Conservation (phyloP, 2,797 vertebrate genomes). For the Periophthalmus magnuspinnatus region DNA sequence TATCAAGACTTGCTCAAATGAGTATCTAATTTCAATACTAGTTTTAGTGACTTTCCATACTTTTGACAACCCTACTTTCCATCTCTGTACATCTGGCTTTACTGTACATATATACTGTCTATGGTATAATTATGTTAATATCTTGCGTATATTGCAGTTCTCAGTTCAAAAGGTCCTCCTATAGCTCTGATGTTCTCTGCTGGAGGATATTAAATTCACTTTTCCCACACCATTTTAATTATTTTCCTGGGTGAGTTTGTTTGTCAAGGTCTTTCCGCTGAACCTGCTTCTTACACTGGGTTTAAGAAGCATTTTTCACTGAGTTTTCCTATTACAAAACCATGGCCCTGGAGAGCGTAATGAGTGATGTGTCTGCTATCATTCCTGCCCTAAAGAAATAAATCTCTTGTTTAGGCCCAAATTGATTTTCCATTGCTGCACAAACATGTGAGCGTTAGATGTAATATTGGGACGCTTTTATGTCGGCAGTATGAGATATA, state of each 20-base stretch:
- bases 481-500: neutral
- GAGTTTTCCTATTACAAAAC: conserved; percentile 38
- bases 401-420: conserved; percentile 52
- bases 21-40: too few species aligned
- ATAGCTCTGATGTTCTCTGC: neutral
- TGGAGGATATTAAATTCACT: conserved; percentile 73
- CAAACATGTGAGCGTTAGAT: conserved; percentile 23
- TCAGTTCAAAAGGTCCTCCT: neutral
- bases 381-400: conserved; percentile 72
- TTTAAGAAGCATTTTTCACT: conserved; percentile 11
- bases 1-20: too few species aligned
- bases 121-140: neutral
- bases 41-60: too few species aligned
- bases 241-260: conserved; percentile 70
- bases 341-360: conserved; percentile 31
- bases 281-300: conserved; percentile 28
- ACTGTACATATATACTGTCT: neutral
- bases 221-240: conserved; percentile 79
- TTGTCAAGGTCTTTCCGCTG: conserved; percentile 67
- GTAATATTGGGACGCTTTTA: conserved; percentile 30
- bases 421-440: conserved; percentile 54
- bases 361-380: conserved; percentile 55
- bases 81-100: neutral
- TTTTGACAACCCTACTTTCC: too few species aligned
- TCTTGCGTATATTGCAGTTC: neutral